Evolutionary conservation across 2,888 invertebrate species (phyloP).

Genomic region (Lasioglossum villosulum): DNA sequence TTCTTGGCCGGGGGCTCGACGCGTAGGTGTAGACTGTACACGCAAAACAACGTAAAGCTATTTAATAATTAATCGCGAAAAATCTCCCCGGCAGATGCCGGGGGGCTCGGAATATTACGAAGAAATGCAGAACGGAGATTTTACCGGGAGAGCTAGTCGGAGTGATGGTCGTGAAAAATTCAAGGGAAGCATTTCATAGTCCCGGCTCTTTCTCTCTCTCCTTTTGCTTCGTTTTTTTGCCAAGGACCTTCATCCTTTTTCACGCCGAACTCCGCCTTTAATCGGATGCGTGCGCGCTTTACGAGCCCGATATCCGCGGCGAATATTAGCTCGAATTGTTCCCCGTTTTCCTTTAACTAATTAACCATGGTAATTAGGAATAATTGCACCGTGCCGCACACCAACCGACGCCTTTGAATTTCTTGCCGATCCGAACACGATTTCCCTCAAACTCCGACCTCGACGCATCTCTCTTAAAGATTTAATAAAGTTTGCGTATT

Average conservation of each 20-base stretch:
- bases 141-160: slow-evolving; percentile 34
- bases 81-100: slow-evolving; percentile 22
- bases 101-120: slow-evolving; percentile 36
- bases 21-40: not conserved
- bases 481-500: not conserved
- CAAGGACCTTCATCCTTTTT: not conserved
- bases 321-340: not conserved
- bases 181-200: slow-evolving; percentile 54
- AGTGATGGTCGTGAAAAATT: slow-evolving; percentile 58
- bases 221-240: slow-evolving; percentile 7
- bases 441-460: no score
- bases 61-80: slow-evolving; percentile 53
- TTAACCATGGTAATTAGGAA: not conserved
- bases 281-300: not conserved
- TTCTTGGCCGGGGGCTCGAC: not conserved
- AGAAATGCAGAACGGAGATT: slow-evolving; percentile 46
- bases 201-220: slow-evolving; percentile 1
- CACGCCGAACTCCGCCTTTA: not conserved
- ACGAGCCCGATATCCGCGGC: not conserved
- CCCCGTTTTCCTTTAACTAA: not conserved
- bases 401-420: not conserved
- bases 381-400: not conserved
- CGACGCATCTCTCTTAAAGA: no score
- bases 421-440: not conserved
- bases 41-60: slow-evolving; percentile 11